Percentiles rank a stretch among this genome's conserved stretches.
phyloP scores from a whole-genome alignment of 2,113 vertebrate genomes.

The Microtus montanus region DNA sequence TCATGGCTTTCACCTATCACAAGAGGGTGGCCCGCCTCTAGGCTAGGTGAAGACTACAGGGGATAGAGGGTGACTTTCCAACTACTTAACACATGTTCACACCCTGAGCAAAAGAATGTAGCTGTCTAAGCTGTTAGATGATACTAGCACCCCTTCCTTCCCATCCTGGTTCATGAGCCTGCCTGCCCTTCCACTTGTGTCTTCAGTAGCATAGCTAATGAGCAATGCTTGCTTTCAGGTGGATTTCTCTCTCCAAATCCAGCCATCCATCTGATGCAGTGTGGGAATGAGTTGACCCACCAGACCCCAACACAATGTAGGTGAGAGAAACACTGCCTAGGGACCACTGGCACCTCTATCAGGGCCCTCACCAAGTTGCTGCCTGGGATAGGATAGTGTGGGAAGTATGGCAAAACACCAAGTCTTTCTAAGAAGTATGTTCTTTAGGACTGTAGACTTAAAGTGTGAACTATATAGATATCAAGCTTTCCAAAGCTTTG shows the following conservation, averaged over 20 bases:
- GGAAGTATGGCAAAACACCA: background rate
- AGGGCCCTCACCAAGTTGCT: background rate
- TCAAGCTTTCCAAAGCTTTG: background rate
- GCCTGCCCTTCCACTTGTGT: background rate
- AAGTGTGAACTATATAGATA: background rate
- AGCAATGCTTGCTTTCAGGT: background rate
- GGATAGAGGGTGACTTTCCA: background rate
- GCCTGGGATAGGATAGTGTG: background rate
- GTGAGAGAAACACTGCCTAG: background rate
- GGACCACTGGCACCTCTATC: background rate
- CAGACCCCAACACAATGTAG: background rate
- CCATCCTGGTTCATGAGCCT: background rate
- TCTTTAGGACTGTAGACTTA: background rate
- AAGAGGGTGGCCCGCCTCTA: background rate
- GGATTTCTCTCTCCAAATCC: background rate
- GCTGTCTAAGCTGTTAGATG: background rate
- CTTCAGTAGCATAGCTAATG: background rate
- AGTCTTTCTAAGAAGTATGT: background rate
- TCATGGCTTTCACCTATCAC: background rate
- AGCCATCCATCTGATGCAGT: background rate
- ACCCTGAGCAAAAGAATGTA: background rate
- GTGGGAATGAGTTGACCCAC: background rate
- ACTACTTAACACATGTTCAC: background rate
- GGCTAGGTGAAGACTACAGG: background rate
- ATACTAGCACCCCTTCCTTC: no score